Evolutionary conservation across 2,113 vertebrate species (phyloP).

Genomic region (Marmota flaviventris): DNA sequence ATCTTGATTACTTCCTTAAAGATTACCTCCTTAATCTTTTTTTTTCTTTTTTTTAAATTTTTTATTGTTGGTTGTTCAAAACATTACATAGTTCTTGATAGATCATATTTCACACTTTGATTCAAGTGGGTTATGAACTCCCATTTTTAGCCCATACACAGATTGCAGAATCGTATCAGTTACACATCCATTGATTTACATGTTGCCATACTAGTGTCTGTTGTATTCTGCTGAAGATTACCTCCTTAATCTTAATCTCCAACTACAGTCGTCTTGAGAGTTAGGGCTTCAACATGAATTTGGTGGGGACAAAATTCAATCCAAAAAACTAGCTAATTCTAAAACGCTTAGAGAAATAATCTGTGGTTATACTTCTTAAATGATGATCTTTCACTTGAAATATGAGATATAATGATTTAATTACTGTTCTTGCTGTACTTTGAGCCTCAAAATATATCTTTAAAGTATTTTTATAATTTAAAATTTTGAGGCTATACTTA

Average conservation of each 20-base stretch:
- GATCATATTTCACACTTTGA: too few species aligned
- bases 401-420: not conserved
- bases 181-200: too few species aligned
- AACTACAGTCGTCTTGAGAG: not conserved
- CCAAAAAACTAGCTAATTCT: not conserved
- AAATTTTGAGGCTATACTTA: not conserved
- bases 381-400: not conserved
- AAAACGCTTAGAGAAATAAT: not conserved
- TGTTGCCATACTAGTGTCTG: too few species aligned
- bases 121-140: too few species aligned
- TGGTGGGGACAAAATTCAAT: not conserved
- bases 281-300: not conserved
- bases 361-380: conserved; percentile 22
- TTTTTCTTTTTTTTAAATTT: too few species aligned
- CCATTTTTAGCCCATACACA: too few species aligned
- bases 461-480: not conserved
- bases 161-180: too few species aligned
- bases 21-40: not conserved
- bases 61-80: too few species aligned
- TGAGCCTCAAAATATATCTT: not conserved
- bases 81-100: too few species aligned
- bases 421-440: not conserved
- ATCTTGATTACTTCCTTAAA: not conserved
- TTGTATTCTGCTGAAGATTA: not conserved
- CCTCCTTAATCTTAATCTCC: not conserved